Evolutionary conservation across 2,797 vertebrate genomes (phyloP).

Genomic region (Diplodus puntazzo): DNA sequence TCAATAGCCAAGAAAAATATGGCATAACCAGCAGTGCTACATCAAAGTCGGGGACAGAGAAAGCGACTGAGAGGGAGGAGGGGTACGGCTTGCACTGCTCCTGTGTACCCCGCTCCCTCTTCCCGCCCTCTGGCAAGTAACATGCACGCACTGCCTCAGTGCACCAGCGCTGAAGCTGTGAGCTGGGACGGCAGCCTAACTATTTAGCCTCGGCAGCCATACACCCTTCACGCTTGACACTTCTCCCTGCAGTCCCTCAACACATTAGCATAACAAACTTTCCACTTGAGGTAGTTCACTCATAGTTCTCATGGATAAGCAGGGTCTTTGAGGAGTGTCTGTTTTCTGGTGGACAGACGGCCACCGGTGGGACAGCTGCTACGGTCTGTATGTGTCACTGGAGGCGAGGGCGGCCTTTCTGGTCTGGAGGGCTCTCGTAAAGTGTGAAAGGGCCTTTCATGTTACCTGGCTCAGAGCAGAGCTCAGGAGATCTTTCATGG

Average conservation of each 20-base stretch:
- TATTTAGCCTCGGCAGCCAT: conserved; percentile 58
- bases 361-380: conserved; percentile 45
- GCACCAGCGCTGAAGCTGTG: conserved; percentile 53
- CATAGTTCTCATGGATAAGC: conserved; percentile 63
- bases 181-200: conserved; percentile 65
- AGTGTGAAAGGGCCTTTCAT: conserved; percentile 59
- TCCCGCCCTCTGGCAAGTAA: conserved; percentile 84
- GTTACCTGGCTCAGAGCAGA: conserved; percentile 46
- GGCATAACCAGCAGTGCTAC: conserved; percentile 85
- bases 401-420: conserved; percentile 32
- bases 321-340: conserved; percentile 67
- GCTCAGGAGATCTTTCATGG: conserved; percentile 49
- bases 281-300: conserved; percentile 81
- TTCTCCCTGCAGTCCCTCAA: conserved; percentile 76
- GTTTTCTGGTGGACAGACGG: conserved; percentile 42
- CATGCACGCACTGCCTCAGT: conserved; percentile 55
- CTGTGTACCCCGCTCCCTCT: conserved; percentile 84
- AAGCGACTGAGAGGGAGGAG: conserved; percentile 52
- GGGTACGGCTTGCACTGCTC: conserved; percentile 62
- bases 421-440: conserved; percentile 54
- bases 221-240: conserved; percentile 63
- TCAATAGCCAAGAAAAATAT: conserved; percentile 90
- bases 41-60: conserved; percentile 86
- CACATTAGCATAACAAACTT: conserved; percentile 83
- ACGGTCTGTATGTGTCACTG: conserved; percentile 46